Base-by-base conservation (phyloP, 2,888 invertebrate genomes). In the Morpho helenor region DNA sequence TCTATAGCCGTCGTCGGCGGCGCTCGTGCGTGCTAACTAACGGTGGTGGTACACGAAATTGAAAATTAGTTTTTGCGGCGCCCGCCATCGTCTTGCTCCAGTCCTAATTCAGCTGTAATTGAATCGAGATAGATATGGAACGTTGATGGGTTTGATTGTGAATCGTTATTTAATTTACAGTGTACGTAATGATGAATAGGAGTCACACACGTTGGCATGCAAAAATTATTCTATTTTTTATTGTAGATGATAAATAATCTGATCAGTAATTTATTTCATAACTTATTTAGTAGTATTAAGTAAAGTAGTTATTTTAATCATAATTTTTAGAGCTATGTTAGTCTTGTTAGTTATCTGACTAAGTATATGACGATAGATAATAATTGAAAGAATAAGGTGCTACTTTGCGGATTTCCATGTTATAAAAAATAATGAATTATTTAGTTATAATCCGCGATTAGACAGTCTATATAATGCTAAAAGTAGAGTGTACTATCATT, bases 21-120 rank as follows among this genome's bases (percentile, higher is more conserved):
- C 69, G 65, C 62, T 80, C 84, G 87, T 85, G 86, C 86, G 86
- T 81, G 76, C 76, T 73, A 68, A 61, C 64, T 87, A 87, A 87
- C 87, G 88, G 89, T 80, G 74, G 72, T 72, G 68, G 71, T 80
- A 81, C 79, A 82, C 78, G 61, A 79, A 83, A 83, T 84, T 84
- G 79, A 84, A 86, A 77, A 76, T 78, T 56, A 62, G 63, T 77
- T 87, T 87, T 87, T 84, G 73, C 71, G 68, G 71, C 69, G 69
- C 71, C 75, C 70, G 74, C 73, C 75, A 75, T 68, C 72, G 73
- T 73, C 74, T 73, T 79, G 77, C 68, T 75, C 68, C 74, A 78
- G 76, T 75, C 77, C 80, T 82, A 77, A 82, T 82, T 82, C 74
- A 69, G 63, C 64, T 66, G 70, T 84, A 83, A 87, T 85, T 81